Evolutionary conservation across 1,140 invertebrate genomes (phyloP).

Genomic region (Anadara kagoshimensis): DNA sequence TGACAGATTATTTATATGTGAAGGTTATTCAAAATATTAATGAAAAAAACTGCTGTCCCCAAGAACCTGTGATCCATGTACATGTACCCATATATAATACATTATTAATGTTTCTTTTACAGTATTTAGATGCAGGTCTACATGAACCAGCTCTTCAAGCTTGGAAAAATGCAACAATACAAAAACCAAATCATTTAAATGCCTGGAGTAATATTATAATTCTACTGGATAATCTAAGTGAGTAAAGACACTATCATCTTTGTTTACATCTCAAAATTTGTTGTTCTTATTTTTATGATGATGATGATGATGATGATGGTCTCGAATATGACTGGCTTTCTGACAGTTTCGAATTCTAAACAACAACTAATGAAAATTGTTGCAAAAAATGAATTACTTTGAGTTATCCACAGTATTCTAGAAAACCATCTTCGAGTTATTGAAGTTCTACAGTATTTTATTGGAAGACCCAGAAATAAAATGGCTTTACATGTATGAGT

Average conservation of each 20-base stretch:
- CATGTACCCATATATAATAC: too few relatives aligned
- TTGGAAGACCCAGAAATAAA: too few relatives aligned
- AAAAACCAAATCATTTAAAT: slow-evolving; percentile 85
- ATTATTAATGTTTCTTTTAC: slow-evolving; percentile 26
- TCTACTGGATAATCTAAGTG: slow-evolving; percentile 88
- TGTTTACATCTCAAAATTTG: not conserved
- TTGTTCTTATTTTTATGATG: not conserved
- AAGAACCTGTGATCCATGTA: too few relatives aligned
- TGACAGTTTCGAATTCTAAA: not conserved
- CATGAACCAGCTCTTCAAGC: slow-evolving; percentile 79
- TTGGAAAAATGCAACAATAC: slow-evolving; percentile 87
- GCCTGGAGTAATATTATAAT: slow-evolving; percentile 95
- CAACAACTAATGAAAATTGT: not conserved
- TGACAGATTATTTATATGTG: too few relatives aligned
- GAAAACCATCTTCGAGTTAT: too few relatives aligned
- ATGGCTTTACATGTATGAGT: too few relatives aligned
- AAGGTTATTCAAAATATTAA: too few relatives aligned
- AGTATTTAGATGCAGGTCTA: slow-evolving; percentile 81
- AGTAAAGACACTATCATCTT: slow-evolving; percentile 41
- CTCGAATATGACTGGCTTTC: not conserved
- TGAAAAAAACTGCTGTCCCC: too few relatives aligned
- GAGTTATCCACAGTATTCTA: too few relatives aligned
- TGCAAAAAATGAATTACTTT: too few relatives aligned
- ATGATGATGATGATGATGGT: too few relatives aligned
- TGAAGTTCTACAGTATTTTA: too few relatives aligned